phyloP scores from a whole-genome alignment of 1,140 invertebrate genomes.

The Orchesella cincta region DNA sequence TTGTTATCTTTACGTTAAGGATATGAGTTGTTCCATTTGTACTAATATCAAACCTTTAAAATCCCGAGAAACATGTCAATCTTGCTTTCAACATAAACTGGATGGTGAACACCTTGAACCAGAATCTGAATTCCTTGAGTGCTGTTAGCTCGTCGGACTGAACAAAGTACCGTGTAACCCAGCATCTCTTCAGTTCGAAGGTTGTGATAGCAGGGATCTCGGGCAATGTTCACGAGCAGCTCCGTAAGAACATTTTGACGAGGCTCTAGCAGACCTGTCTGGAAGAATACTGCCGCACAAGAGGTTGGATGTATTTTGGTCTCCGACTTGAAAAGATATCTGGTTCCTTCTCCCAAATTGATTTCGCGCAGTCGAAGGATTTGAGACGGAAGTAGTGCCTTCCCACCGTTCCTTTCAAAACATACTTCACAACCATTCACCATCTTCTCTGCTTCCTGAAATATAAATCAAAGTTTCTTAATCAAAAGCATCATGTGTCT shows the following conservation, averaged over 20 bases:
- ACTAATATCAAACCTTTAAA: conserved; percentile 67
- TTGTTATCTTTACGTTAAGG: too few species aligned
- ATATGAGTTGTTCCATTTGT: not conserved
- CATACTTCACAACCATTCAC: conserved; percentile 67
- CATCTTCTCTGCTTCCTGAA: conserved; percentile 65
- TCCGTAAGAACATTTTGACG: conserved; percentile 80
- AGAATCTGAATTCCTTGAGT: conserved; percentile 83
- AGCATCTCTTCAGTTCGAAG: conserved; percentile 86
- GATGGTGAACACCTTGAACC: conserved; percentile 85
- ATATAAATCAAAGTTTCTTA: conserved; percentile 27
- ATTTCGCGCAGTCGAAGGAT: conserved; percentile 77
- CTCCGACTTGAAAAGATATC: conserved; percentile 71
- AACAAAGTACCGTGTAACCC: conserved; percentile 92
- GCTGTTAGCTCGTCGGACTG: conserved; percentile 75
- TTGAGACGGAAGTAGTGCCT: conserved; percentile 72
- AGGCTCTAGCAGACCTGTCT: conserved; percentile 79
- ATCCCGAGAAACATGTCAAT: conserved; percentile 83
- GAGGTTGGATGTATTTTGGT: conserved; percentile 85
- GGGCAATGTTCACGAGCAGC: conserved; percentile 82
- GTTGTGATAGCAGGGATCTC: conserved; percentile 87
- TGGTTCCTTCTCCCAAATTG: conserved; percentile 77
- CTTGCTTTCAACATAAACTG: conserved; percentile 77
- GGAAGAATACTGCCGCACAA: conserved; percentile 83
- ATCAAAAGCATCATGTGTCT: not conserved
- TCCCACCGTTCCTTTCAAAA: conserved; percentile 63